A percentile compares a stretch with the other conserved stretches of the same genome.
Conservation (phyloP, 1,140 invertebrate species). For the Zaprionus gabonicus region DNA sequence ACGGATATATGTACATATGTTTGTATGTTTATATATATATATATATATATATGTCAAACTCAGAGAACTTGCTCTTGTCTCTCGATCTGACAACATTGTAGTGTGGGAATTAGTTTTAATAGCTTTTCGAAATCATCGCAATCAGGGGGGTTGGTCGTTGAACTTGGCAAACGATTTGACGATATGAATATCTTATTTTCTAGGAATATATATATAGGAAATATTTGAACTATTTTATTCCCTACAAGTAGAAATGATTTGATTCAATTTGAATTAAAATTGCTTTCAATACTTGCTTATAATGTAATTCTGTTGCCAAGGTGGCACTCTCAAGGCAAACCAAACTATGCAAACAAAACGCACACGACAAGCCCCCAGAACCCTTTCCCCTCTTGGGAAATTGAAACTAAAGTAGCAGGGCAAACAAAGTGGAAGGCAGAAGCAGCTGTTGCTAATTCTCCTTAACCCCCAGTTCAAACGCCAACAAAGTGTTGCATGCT, state of each 20-base stretch:
- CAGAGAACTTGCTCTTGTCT: not conserved
- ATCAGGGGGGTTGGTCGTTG: not conserved
- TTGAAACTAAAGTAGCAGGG: slow-evolving; percentile 17
- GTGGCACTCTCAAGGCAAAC: slow-evolving; percentile 18
- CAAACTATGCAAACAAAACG: slow-evolving; percentile 26
- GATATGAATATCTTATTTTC: not conserved
- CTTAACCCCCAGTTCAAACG: not conserved
- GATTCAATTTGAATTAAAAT: slow-evolving; percentile 3
- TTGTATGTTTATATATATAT: not conserved
- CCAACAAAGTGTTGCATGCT: slow-evolving; percentile 1
- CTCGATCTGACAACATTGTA: not conserved
- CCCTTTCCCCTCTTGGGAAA: slow-evolving; percentile 1
- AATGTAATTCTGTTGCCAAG: slow-evolving; percentile 20
- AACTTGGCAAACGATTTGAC: not conserved
- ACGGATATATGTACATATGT: not conserved
- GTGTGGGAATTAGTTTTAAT: not conserved
- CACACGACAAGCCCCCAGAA: not conserved
- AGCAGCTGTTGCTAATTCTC: slow-evolving; percentile 18
- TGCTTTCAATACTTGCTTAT: not conserved
- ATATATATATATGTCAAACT: not conserved
- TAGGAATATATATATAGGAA: not conserved
- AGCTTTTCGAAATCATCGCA: not conserved
- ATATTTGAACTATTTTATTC: not conserved
- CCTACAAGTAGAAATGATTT: too few relatives aligned
- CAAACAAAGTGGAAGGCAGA: slow-evolving; percentile 16